Evolutionary conservation across 2,113 vertebrate genomes (phyloP).

Genomic region (Tachysurus vachellii): DNA sequence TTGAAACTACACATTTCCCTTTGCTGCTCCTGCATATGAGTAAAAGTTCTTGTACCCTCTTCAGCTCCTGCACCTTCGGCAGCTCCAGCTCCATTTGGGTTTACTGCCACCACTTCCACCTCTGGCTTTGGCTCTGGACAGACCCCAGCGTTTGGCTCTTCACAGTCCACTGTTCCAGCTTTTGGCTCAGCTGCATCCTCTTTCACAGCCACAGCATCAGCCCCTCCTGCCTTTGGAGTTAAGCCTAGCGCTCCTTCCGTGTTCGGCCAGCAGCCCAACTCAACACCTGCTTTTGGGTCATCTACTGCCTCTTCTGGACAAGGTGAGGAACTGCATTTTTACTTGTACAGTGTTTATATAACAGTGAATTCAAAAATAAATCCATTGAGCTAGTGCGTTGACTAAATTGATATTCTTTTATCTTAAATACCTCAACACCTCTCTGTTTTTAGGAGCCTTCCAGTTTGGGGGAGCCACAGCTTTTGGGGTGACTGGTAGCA

Average conservation of each 20-base stretch:
- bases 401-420: neutral
- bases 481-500: slow-evolving; percentile 74
- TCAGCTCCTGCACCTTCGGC: slow-evolving; percentile 70
- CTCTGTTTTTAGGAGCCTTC: slow-evolving; percentile 75
- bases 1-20: neutral
- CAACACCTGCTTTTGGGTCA: slow-evolving; percentile 80
- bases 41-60: slow-evolving; percentile 55
- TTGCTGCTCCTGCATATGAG: neutral
- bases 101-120: slow-evolving; percentile 74
- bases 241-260: slow-evolving; percentile 76
- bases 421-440: neutral
- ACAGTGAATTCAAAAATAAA: neutral
- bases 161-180: slow-evolving; percentile 70
- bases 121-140: slow-evolving; percentile 79
- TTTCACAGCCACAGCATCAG: slow-evolving; percentile 76
- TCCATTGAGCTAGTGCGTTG: neutral
- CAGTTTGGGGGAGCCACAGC: slow-evolving; percentile 82
- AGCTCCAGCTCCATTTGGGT: slow-evolving; percentile 75
- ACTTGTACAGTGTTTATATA: neutral
- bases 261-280: slow-evolving; percentile 82
- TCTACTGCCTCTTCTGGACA: slow-evolving; percentile 67
- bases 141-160: slow-evolving; percentile 78
- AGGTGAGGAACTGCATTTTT: slow-evolving; percentile 66
- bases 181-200: slow-evolving; percentile 77
- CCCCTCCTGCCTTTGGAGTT: slow-evolving; percentile 81